A percentile compares a stretch with the other conserved stretches of the same genome.
These are phyloP conservation scores for Hipparchia sbordonii DNA, from an alignment of 2,888 invertebrate genomes.

Conservation along the genomic window DNA sequence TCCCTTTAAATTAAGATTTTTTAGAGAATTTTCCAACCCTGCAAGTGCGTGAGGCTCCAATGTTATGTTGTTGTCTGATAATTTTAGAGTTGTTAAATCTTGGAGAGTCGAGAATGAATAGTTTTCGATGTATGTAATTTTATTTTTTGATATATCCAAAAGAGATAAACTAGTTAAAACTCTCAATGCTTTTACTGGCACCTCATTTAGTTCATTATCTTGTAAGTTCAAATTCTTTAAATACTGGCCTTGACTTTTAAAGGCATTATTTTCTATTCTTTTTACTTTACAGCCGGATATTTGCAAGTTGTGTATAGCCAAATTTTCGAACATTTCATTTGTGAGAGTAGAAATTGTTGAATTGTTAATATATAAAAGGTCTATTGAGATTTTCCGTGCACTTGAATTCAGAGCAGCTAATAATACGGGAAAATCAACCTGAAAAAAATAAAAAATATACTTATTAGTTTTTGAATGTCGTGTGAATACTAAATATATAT, in stretches of 20 bases:
- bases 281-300: conserved; percentile 91
- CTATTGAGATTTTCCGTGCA: conserved; percentile 86
- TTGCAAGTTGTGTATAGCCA: conserved; percentile 91
- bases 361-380: conserved; percentile 94
- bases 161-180: conserved; percentile 87
- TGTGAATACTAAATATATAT: background rate
- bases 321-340: conserved; percentile 86
- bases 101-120: conserved; percentile 88
- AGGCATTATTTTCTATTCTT: conserved; percentile 87
- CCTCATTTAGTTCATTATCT: conserved; percentile 90
- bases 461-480: background rate
- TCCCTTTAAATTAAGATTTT: conserved; percentile 95
- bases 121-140: conserved; percentile 87
- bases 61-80: conserved; percentile 94
- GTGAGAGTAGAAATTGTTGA: conserved; percentile 88
- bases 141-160: conserved; percentile 93
- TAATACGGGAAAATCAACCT: conserved; percentile 90
- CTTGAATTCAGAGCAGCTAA: conserved; percentile 88
- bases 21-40: conserved; percentile 91
- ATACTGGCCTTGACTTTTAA: conserved; percentile 91
- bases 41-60: conserved; percentile 86
- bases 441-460: conserved; percentile 37
- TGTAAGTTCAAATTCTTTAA: conserved; percentile 93
- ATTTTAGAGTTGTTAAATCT: conserved; percentile 90
- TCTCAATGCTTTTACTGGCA: conserved; percentile 89